Conservation (phyloP, 2,113 vertebrate genomes). For the Abramis brama region DNA sequence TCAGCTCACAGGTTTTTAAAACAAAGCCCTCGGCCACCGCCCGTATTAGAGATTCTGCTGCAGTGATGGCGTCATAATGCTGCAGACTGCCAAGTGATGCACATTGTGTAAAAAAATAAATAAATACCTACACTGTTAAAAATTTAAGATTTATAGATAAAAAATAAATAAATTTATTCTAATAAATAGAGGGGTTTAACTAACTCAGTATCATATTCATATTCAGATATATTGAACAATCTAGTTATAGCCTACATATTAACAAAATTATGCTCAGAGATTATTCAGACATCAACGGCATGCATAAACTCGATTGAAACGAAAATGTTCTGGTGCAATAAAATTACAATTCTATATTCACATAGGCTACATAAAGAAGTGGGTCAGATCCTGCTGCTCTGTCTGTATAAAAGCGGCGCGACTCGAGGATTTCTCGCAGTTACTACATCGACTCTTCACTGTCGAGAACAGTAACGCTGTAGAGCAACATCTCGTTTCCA, state of each 20-base stretch:
- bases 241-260: too few relatives aligned
- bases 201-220: not conserved
- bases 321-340: not conserved
- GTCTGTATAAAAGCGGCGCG: slow-evolving; percentile 51
- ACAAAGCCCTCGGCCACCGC: not conserved
- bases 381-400: not conserved
- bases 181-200: not conserved
- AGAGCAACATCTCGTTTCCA: not conserved
- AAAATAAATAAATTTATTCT: too few relatives aligned
- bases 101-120: not conserved
- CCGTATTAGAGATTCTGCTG: slow-evolving; percentile 3
- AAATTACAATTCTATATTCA: not conserved
- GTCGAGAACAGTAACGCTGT: slow-evolving; percentile 63
- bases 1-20: too few relatives aligned
- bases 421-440: slow-evolving; percentile 36
- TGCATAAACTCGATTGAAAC: not conserved
- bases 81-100: not conserved
- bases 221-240: too few relatives aligned
- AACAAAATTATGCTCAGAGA: not conserved
- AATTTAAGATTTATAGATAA: not conserved
- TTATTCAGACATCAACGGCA: not conserved
- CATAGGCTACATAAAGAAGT: not conserved
- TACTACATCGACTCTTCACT: slow-evolving; percentile 67
- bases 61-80: not conserved
- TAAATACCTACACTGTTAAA: not conserved